Evolutionary conservation across 2,797 vertebrate genomes (phyloP), one percentile per base, ranked within the genome.

Genomic region (Carduelis carduelis): DNA sequence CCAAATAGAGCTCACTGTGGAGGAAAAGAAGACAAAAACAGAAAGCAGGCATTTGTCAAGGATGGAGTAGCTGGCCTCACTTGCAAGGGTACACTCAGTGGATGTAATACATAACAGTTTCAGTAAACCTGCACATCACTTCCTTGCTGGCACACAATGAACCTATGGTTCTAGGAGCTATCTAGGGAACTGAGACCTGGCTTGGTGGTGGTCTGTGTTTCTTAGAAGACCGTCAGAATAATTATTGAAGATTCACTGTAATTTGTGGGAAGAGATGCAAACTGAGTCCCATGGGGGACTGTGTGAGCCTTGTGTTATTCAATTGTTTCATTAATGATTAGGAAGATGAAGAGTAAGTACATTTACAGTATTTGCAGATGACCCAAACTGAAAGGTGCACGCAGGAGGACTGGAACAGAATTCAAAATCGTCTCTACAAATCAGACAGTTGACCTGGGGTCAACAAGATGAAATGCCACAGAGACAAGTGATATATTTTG

Each of bases 21-120:
- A 79, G 10, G 20, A 82, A 41, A 78, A 65, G 16, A 55, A 83
- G 23, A 22, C 8, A 66, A 44, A 17, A 28, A 70, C 5, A 26
- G 26, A 23, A n/a, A 41, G 53, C 24, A 82, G 23, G 3, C 4
- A 8, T 61, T 70, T 82, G 17, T 75, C 26, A 57, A 46, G 44
- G 9, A 17, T 11, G 2, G 2, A 15, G 22, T 9, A 64, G 11
- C 24, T 60, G 16, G 12, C 43, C 37, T 61, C 3, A 3, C 49
- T 65, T 11, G 17, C 46, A 34, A n/a, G 50, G 21, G 5, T 6
- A 21, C 8, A 9, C 3, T 21, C 8, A 55, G 26, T 28, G n/a
- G 8, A 4, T 35, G 9, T 43, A 41, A 10, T 9, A 12, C 1
- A 0, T 6, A 11, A 3, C 37, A 27, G 32, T 44, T 77, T 81